Percentiles rank a stretch among this genome's conserved stretches.
Conservation (phyloP, 2,797 vertebrate species). For the Cephalopachus bancanus region DNA sequence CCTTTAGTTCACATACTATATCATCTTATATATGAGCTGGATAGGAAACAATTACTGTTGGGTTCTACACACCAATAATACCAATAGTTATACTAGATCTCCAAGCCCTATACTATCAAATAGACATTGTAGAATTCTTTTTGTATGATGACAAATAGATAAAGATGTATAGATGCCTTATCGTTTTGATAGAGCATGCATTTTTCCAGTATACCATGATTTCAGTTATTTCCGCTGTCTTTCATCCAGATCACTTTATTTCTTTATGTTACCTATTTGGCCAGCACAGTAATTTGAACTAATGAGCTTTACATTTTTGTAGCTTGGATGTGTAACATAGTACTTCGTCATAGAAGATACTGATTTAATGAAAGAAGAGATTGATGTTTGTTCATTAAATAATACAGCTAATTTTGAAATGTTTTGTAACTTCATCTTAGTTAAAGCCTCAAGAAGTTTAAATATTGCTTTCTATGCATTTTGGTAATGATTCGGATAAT, state of each 20-base stretch:
- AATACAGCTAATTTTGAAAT: slow-evolving; percentile 28
- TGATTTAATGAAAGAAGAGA: background rate
- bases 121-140: background rate
- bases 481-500: slow-evolving; percentile 12
- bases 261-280: background rate
- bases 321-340: background rate
- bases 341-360: background rate
- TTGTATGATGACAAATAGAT: background rate
- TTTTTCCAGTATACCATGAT: background rate
- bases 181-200: background rate
- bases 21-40: background rate
- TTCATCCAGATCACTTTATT: background rate
- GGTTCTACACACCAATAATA: background rate
- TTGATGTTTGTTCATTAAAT: background rate
- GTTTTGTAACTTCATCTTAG: background rate
- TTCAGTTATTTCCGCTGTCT: background rate
- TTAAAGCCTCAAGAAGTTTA: slow-evolving; percentile 14
- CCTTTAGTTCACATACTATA: slow-evolving; percentile 2
- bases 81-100: background rate
- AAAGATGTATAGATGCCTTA: background rate
- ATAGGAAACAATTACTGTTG: background rate
- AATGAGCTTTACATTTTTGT: background rate
- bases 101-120: background rate
- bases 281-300: background rate
- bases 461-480: background rate